phyloP scores from a whole-genome alignment of 2,113 vertebrate species.

The Conger conger region DNA sequence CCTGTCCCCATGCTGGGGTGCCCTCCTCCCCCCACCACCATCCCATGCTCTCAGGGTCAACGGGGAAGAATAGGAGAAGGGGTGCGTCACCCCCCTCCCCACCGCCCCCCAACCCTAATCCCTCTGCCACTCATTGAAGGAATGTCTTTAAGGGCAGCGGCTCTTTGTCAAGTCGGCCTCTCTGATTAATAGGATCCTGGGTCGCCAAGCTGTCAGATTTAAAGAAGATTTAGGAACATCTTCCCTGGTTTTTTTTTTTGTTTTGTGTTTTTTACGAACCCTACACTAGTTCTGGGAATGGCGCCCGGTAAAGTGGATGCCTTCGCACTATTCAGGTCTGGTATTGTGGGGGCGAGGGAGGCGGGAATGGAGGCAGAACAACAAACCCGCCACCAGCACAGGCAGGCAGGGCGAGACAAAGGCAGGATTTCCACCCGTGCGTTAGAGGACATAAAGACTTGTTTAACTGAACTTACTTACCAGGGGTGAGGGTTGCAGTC shows the following conservation, averaged over 20 bases:
- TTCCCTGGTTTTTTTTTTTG: constrained; percentile 7
- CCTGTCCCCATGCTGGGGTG: constrained; percentile 49
- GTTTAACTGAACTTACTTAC: constrained; percentile 69
- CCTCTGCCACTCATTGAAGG: constrained; percentile 52
- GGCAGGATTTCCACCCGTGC: background rate
- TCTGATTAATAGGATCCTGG: constrained; percentile 31
- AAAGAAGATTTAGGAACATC: constrained; percentile 21
- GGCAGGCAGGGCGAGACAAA: background rate
- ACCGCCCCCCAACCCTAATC: constrained; percentile 48
- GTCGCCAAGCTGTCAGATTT: constrained; percentile 28
- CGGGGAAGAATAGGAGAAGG: constrained; percentile 45
- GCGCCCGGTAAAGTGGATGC: constrained; percentile 9
- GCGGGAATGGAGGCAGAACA: background rate
- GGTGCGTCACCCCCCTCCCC: constrained; percentile 37
- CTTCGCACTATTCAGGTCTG: constrained; percentile 18
- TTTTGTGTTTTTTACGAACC: background rate
- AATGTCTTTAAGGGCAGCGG: constrained; percentile 15
- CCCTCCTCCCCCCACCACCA: constrained; percentile 26
- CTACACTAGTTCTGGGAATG: constrained; percentile 3
- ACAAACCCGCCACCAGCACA: constrained; percentile 16
- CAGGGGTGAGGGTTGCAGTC: constrained; percentile 94
- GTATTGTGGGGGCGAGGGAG: background rate
- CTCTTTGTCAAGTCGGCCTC: constrained; percentile 32
- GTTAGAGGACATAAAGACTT: background rate
- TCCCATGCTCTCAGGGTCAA: constrained; percentile 43